Evolutionary conservation across 2,888 invertebrate species (phyloP), one percentile per base, ranked within the genome.

Genomic region (Agrochola macilenta): DNA sequence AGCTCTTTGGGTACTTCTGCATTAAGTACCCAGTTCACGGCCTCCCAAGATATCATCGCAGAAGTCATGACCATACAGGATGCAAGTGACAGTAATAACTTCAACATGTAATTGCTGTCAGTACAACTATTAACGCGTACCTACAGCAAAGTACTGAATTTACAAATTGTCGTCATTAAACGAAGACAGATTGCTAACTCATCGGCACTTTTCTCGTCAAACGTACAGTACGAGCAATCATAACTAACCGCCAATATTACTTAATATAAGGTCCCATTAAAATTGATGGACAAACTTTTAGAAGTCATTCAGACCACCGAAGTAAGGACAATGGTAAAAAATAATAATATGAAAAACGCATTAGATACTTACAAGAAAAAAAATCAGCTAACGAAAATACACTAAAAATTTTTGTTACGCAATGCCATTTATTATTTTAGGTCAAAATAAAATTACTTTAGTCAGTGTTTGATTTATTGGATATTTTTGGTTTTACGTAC

Each of bases 71-170:
- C 14, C 11, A 23, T 23, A 52, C 57, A 65, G 82, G 78, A 69
- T 69, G 14, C 26, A 14, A 70, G 46, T 65, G 83, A 83, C 57
- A 64, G 65, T 69, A 49, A 83, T 66, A 20, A 57, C 60, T 66
- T 39, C 0, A 83, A 49, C 30, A 43, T 26, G 43, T 66, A 43
- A 70, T 80, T 46, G 69, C 39, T 69, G 54, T 65, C 46, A 60
- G 2, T 64, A 26, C 30, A 43, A n/a, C 30, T 69, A 83, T 65
- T 83, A 83, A 54, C 35, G 26, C 17, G n/a, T 57, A 63, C 14
- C 26, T 39, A 54, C 63, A 35, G 64, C 39, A 58, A 69, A 69
- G n/a, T 65, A 69, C 60, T 69, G 20, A 61, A 58, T 43, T 63
- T 43, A 68, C 43, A 68, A 77, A 65, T 69, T 20, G 30, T 60